A percentile compares a stretch with the other conserved stretches of the same genome.
These are phyloP conservation scores for Macroglossus sobrinus DNA, from an alignment of 2,113 vertebrate species.

Conservation along the genomic window DNA sequence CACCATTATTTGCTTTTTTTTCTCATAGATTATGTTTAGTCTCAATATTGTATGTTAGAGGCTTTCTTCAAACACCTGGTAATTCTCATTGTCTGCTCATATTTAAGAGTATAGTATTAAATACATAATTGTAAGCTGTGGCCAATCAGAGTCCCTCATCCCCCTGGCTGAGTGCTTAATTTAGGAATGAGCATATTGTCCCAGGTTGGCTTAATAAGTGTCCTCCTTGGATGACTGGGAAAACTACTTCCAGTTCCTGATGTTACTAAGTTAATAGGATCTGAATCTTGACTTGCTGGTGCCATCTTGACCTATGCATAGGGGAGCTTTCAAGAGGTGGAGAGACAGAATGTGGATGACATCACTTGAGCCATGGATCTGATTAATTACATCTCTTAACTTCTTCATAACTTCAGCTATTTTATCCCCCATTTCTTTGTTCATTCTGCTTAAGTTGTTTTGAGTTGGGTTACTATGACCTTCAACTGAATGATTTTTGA, in stretches of 20 bases:
- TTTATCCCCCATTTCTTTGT: not conserved
- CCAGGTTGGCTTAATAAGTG: not conserved
- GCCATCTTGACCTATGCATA: not conserved
- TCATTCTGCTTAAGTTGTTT: conserved; percentile 26
- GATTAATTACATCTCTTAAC: not conserved
- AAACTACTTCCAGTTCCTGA: not conserved
- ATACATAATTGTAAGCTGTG: not conserved
- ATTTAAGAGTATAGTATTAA: not conserved
- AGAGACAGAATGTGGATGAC: not conserved
- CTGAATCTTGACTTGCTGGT: not conserved
- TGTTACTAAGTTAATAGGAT: not conserved
- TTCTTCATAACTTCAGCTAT: not conserved
- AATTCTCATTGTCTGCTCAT: not conserved
- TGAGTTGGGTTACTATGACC: not conserved
- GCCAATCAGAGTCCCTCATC: not conserved
- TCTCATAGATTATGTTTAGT: not conserved
- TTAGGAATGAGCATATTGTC: not conserved
- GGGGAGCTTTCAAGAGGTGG: not conserved
- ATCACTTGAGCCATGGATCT: not conserved
- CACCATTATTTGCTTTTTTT: not conserved
- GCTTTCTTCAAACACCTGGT: not conserved
- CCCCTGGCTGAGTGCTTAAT: not conserved
- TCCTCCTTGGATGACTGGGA: not conserved
- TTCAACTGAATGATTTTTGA: not conserved
- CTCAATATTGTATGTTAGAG: not conserved